Conservation (phyloP, 2,888 invertebrate species). For the Clunio marinus region DNA sequence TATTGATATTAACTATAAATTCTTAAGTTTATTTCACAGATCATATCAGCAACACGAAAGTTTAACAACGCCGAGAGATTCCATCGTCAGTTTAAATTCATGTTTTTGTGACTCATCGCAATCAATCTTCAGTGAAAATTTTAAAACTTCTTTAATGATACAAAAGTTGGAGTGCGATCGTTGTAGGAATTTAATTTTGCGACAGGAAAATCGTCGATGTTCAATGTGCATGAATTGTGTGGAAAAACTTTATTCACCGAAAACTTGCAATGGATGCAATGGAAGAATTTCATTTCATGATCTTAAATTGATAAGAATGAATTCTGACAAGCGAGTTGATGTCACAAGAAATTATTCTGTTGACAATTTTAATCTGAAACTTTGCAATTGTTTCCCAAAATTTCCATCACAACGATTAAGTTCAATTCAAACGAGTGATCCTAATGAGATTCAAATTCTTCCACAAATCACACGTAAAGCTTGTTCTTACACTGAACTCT, state of each 20-base stretch:
- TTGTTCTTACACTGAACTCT: conserved; percentile 16
- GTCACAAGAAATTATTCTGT: background rate
- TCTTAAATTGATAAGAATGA: too few species aligned
- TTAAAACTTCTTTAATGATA: conserved; percentile 9
- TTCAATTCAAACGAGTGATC: conserved; percentile 14
- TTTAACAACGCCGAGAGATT: too few species aligned
- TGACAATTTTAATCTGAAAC: background rate
- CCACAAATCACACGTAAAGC: conserved; percentile 20
- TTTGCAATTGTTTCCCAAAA: conserved; percentile 30
- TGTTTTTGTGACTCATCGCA: conserved; percentile 34
- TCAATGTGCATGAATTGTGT: conserved; percentile 32
- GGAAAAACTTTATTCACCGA: conserved; percentile 24
- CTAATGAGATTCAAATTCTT: conserved; percentile 1
- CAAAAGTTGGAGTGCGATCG: conserved; percentile 15
- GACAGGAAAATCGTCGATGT: conserved; percentile 9
- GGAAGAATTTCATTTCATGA: conserved; percentile 37
- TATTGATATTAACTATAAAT: too few species aligned
- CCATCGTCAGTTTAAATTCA: background rate
- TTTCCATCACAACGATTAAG: conserved; percentile 20
- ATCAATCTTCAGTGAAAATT: conserved; percentile 20
- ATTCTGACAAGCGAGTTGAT: background rate
- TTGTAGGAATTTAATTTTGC: conserved; percentile 30
- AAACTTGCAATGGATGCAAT: conserved; percentile 13
- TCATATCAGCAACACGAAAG: too few species aligned
- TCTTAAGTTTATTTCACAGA: too few species aligned